A percentile compares a stretch with the other conserved stretches of the same genome.
Evolutionary conservation across 1,140 invertebrate genomes (phyloP).

Genomic region (Aphelinus atriplicis): DNA sequence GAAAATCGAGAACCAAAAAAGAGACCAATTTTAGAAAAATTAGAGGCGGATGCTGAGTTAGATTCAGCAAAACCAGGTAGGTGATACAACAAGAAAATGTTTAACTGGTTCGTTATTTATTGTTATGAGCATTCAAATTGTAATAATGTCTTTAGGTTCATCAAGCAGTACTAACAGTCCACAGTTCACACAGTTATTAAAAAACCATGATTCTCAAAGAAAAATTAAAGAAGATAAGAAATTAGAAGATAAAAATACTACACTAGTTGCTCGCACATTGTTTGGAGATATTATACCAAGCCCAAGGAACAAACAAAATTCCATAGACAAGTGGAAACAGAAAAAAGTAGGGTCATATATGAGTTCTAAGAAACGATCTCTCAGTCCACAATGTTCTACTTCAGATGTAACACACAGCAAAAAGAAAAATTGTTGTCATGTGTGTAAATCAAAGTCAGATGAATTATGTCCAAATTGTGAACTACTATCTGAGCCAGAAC

Average conservation of each 20-base stretch:
- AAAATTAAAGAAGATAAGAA: not conserved
- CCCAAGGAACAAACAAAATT: constrained; percentile 24
- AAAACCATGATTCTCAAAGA: too few species aligned
- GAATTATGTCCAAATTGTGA: constrained; percentile 53
- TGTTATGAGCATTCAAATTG: not conserved
- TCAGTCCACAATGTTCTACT: constrained; percentile 17
- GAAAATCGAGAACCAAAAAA: constrained; percentile 44
- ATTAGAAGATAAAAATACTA: constrained; percentile 18
- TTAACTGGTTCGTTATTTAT: not conserved
- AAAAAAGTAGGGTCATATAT: not conserved
- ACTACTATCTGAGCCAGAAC: constrained; percentile 35
- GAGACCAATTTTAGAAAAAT: constrained; percentile 53
- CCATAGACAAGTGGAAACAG: not conserved
- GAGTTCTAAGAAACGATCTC: constrained; percentile 41
- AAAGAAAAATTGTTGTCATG: constrained; percentile 46
- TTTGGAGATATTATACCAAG: constrained; percentile 50
- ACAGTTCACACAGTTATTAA: too few species aligned
- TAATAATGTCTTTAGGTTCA: constrained; percentile 1
- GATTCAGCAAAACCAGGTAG: not conserved
- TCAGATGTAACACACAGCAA: constrained; percentile 4
- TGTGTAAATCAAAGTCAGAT: constrained; percentile 42
- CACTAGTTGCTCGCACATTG: constrained; percentile 43
- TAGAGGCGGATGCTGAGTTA: constrained; percentile 49
- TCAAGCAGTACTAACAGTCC: not conserved
- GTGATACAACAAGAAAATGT: too few species aligned